Evolutionary conservation across 1,140 invertebrate genomes (phyloP).

Genomic region (Mactra quadrangularis): DNA sequence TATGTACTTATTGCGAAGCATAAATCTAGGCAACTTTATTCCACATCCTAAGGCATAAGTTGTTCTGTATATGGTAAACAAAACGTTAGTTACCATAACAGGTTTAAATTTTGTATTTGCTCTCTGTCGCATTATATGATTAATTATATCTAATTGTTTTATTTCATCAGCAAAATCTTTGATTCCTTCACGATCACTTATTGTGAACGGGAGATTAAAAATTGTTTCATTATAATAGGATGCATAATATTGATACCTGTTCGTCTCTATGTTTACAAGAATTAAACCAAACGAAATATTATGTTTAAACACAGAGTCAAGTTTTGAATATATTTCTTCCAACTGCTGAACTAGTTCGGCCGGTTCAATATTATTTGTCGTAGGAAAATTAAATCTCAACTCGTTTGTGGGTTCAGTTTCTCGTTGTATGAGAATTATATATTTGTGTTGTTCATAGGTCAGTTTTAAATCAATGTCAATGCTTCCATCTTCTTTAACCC

Average conservation of each 20-base stretch:
- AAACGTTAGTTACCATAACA: constrained; percentile 1
- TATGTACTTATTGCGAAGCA: neutral
- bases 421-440: neutral
- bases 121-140: neutral
- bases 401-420: neutral
- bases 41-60: neutral
- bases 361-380: neutral
- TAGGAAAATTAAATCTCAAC: constrained; percentile 4
- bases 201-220: too few species aligned
- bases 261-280: neutral
- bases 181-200: neutral
- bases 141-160: neutral
- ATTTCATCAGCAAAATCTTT: neutral
- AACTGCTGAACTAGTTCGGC: too few species aligned
- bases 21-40: neutral
- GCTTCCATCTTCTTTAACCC: neutral
- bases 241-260: neutral
- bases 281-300: neutral
- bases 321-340: constrained; percentile 4
- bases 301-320: neutral
- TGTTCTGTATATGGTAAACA: neutral
- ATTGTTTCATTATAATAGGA: neutral
- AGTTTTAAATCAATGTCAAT: neutral
- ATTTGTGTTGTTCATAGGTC: neutral
- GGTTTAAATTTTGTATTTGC: neutral